phyloP scores from a whole-genome alignment of 2,888 invertebrate genomes.

The Julus scanicus region DNA sequence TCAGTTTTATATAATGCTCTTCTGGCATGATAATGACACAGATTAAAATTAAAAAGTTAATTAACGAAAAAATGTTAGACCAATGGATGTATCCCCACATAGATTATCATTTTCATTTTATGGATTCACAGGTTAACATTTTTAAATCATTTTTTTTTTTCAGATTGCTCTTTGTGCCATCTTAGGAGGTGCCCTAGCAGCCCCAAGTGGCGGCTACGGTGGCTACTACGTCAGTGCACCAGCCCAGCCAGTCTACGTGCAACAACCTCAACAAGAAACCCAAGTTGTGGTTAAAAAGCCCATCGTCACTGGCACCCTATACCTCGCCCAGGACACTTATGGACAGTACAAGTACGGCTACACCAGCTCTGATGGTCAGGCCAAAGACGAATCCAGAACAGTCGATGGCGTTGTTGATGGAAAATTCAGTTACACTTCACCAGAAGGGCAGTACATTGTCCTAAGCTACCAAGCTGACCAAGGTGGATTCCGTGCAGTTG shows the following conservation, averaged over 20 bases:
- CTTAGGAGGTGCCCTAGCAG: slow-evolving; percentile 17
- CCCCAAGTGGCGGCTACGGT: slow-evolving; percentile 44
- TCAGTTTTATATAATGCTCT: too few species aligned
- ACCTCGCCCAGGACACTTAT: slow-evolving; percentile 68
- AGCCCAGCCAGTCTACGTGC: slow-evolving; percentile 7
- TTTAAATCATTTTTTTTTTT: not conserved
- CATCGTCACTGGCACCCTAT: slow-evolving; percentile 47
- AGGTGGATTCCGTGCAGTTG: slow-evolving; percentile 81
- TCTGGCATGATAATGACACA: too few species aligned
- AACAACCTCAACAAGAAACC: not conserved
- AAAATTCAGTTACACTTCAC: slow-evolving; percentile 76
- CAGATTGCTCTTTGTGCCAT: slow-evolving; percentile 48
- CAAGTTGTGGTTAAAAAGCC: not conserved
- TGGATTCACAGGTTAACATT: not conserved
- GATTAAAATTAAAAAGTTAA: too few species aligned
- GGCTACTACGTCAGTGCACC: not conserved
- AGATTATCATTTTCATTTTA: too few species aligned
- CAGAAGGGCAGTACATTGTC: slow-evolving; percentile 72
- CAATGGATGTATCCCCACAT: too few species aligned
- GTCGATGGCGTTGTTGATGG: slow-evolving; percentile 76
- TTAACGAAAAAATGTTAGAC: too few species aligned
- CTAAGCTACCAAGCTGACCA: slow-evolving; percentile 74
- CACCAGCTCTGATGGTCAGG: slow-evolving; percentile 75
- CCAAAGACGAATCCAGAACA: slow-evolving; percentile 77
- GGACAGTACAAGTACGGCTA: slow-evolving; percentile 80